Evolutionary conservation across 2,797 vertebrate genomes (phyloP).

Genomic region (Aratinga solstitialis): DNA sequence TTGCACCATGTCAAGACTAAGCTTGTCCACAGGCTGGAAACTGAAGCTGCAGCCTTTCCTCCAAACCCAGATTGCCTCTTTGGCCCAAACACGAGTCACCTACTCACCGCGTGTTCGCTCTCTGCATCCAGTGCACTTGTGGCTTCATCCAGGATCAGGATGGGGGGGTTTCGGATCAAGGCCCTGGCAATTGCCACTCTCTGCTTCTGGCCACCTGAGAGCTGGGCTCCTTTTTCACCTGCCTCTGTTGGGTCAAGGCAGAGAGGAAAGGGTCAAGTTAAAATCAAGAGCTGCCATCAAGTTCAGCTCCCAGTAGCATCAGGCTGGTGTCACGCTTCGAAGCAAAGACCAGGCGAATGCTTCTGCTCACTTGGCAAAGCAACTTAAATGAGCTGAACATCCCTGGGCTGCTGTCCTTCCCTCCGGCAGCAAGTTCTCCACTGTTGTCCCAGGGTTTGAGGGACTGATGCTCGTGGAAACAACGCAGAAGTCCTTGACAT

Average conservation of each 20-base stretch:
- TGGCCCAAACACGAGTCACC: not conserved
- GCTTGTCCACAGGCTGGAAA: not conserved
- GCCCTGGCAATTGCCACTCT: conserved; percentile 94
- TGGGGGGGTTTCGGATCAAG: conserved; percentile 85
- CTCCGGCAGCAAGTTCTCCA: not conserved
- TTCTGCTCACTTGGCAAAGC: not conserved
- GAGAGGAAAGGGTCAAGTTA: not conserved
- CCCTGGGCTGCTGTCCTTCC: not conserved
- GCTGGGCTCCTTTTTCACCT: conserved; percentile 92
- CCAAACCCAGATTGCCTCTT: not conserved
- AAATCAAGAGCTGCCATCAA: not conserved
- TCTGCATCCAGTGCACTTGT: conserved; percentile 94
- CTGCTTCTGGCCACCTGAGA: conserved; percentile 96
- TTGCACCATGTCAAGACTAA: not conserved
- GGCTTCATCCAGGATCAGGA: conserved; percentile 94
- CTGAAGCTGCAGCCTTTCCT: not conserved
- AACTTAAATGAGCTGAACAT: not conserved
- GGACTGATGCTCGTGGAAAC: not conserved
- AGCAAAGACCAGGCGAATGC: not conserved
- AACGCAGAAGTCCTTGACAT: not conserved
- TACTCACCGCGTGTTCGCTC: conserved; percentile 90
- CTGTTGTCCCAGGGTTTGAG: not conserved
- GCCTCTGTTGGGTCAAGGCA: conserved; percentile 76
- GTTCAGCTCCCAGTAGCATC: not conserved
- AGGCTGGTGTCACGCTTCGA: not conserved